Percentiles rank a stretch among this genome's conserved stretches.
Conservation (phyloP, 2,888 invertebrate genomes). For the Philopedon plagiatum region DNA sequence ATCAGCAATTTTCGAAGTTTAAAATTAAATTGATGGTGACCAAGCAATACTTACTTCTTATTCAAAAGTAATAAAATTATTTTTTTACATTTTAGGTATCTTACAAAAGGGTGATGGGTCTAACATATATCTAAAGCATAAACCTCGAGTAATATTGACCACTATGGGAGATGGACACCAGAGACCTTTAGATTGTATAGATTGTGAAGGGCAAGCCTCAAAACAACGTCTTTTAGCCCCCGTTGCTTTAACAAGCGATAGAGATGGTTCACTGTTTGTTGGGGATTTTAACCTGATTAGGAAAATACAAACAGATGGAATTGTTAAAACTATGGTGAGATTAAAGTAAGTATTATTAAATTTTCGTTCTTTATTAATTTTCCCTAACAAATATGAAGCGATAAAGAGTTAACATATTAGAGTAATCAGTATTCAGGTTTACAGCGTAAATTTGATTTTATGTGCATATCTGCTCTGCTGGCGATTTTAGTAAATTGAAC, state of each 20-base stretch:
- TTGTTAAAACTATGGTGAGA: slow-evolving; percentile 83
- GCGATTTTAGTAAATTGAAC: too few species aligned
- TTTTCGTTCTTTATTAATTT: too few species aligned
- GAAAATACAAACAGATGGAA: slow-evolving; percentile 88
- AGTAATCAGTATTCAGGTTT: too few species aligned
- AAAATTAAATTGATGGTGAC: too few species aligned
- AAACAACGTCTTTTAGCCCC: slow-evolving; percentile 91
- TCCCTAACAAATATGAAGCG: too few species aligned
- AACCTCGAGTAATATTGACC: slow-evolving; percentile 91
- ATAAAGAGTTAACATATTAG: too few species aligned
- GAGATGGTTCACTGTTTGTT: slow-evolving; percentile 94
- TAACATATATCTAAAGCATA: slow-evolving; percentile 93
- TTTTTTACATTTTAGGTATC: slow-evolving; percentile 77
- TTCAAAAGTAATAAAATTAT: too few species aligned
- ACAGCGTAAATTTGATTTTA: too few species aligned
- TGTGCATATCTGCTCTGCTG: too few species aligned
- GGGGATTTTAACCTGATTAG: slow-evolving; percentile 96
- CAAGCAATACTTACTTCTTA: too few species aligned
- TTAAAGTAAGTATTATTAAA: slow-evolving; percentile 78
- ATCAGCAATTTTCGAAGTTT: too few species aligned
- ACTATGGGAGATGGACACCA: slow-evolving; percentile 94
- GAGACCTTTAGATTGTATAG: slow-evolving; percentile 86
- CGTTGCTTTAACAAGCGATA: slow-evolving; percentile 90
- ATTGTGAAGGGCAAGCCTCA: slow-evolving; percentile 85
- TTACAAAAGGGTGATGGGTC: slow-evolving; percentile 98